phyloP scores from a whole-genome alignment of 2,797 vertebrate genomes.

The Percopsis omiscomaycus region DNA sequence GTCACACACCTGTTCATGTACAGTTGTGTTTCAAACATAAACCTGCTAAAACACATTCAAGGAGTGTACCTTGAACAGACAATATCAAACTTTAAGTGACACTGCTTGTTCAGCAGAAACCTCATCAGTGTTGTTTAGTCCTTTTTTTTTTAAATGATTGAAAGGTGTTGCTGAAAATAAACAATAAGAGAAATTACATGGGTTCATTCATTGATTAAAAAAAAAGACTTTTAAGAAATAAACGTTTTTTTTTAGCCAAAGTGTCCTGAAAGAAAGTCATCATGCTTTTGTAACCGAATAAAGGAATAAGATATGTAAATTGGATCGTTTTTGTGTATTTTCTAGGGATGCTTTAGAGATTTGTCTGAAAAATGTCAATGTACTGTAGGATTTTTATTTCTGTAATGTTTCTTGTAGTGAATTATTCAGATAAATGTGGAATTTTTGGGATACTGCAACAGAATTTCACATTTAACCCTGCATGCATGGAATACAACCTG shows the following conservation, averaged over 20 bases:
- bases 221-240: constrained; percentile 62
- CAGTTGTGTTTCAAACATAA: no score
- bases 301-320: constrained; percentile 65
- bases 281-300: constrained; percentile 79
- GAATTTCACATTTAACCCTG: no score
- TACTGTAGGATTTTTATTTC: not conserved
- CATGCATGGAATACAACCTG: no score
- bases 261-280: constrained; percentile 75
- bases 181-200: constrained; percentile 39
- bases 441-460: not conserved
- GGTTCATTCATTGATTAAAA: constrained; percentile 33
- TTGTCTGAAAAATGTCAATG: not conserved
- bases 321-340: constrained; percentile 46
- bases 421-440: constrained; percentile 12
- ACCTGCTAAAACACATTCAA: no score
- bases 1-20: no score
- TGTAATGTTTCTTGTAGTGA: constrained; percentile 7
- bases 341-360: not conserved
- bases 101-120: constrained; percentile 53
- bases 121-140: constrained; percentile 50
- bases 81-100: constrained; percentile 51
- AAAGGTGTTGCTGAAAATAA: constrained; percentile 53
- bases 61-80: constrained; percentile 20
- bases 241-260: constrained; percentile 77
- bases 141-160: constrained; percentile 48